Evolutionary conservation across 2,888 invertebrate genomes (phyloP).

Genomic region (Orchesella flavescens): DNA sequence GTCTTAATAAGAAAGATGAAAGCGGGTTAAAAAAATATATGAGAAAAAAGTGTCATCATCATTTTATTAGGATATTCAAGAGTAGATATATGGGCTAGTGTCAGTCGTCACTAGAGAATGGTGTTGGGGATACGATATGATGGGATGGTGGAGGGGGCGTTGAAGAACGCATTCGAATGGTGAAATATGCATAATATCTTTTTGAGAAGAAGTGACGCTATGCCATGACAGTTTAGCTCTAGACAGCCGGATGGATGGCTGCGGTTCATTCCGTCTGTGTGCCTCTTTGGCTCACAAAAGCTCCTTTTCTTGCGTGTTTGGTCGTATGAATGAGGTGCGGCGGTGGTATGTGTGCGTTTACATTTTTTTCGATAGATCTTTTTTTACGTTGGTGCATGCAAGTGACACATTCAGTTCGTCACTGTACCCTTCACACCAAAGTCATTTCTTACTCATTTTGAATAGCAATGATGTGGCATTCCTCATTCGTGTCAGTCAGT

Average conservation of each 20-base stretch:
- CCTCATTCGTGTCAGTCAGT: slow-evolving; percentile 55
- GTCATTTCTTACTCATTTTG: slow-evolving; percentile 53
- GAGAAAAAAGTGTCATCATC: slow-evolving; percentile 35
- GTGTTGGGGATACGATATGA: too few relatives aligned
- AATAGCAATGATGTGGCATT: slow-evolving; percentile 51
- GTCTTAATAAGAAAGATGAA: background rate
- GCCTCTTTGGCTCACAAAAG: background rate
- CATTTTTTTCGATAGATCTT: slow-evolving; percentile 22
- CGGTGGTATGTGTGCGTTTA: background rate
- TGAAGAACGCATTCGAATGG: background rate
- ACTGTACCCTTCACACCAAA: slow-evolving; percentile 27
- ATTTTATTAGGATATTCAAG: slow-evolving; percentile 27
- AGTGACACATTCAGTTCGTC: slow-evolving; percentile 49
- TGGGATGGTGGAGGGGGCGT: background rate
- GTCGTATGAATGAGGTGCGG: slow-evolving; percentile 11
- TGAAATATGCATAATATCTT: slow-evolving; percentile 20
- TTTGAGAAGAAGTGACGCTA: slow-evolving; percentile 6
- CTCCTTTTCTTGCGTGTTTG: background rate
- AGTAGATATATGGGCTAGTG: background rate
- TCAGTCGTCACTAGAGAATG: background rate
- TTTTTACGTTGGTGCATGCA: slow-evolving; percentile 30
- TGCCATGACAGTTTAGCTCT: slow-evolving; percentile 5
- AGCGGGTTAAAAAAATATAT: background rate
- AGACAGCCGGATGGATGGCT: slow-evolving; percentile 15
- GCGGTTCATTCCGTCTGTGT: slow-evolving; percentile 4